Conservation (phyloP, 1,140 invertebrate species). For the Lordiphosa collinella region DNA sequence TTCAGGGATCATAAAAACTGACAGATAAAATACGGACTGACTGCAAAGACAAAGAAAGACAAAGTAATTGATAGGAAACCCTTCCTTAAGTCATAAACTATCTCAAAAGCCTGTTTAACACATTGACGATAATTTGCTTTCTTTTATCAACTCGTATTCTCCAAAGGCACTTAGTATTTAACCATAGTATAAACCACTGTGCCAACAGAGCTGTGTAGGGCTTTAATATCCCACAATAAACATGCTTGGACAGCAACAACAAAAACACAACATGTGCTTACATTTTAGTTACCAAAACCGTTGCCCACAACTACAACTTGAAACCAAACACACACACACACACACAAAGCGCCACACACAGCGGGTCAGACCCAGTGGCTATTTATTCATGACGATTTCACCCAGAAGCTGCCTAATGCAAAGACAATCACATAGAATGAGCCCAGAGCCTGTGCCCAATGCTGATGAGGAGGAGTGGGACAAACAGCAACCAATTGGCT, state of each 20-base stretch:
- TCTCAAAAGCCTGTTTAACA: too few relatives aligned
- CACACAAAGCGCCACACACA: conserved; percentile 3
- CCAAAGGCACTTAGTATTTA: neutral
- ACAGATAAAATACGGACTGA: too few relatives aligned
- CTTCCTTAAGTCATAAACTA: too few relatives aligned
- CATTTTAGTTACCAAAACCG: conserved; percentile 54
- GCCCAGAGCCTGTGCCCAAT: neutral
- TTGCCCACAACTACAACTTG: conserved; percentile 50
- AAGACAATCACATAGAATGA: conserved; percentile 44
- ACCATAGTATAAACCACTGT: conserved; percentile 2
- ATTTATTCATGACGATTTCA: conserved; percentile 66
- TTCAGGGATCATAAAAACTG: too few relatives aligned
- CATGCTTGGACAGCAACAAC: too few relatives aligned
- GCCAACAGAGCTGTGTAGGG: neutral
- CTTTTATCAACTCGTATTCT: conserved; percentile 1
- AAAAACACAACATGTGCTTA: conserved; percentile 46
- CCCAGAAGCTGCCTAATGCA: conserved; percentile 52
- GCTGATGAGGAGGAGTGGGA: conserved; percentile 38
- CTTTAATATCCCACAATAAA: neutral
- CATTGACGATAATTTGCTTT: neutral
- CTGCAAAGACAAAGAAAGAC: too few relatives aligned
- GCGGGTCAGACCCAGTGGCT: conserved; percentile 41
- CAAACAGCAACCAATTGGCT: conserved; percentile 62
- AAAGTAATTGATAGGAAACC: too few relatives aligned
- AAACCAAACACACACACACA: conserved; percentile 8